These are phyloP conservation scores for Pao palembangensis DNA, from an alignment of 2,113 vertebrate genomes.

Conservation along the genomic window DNA sequence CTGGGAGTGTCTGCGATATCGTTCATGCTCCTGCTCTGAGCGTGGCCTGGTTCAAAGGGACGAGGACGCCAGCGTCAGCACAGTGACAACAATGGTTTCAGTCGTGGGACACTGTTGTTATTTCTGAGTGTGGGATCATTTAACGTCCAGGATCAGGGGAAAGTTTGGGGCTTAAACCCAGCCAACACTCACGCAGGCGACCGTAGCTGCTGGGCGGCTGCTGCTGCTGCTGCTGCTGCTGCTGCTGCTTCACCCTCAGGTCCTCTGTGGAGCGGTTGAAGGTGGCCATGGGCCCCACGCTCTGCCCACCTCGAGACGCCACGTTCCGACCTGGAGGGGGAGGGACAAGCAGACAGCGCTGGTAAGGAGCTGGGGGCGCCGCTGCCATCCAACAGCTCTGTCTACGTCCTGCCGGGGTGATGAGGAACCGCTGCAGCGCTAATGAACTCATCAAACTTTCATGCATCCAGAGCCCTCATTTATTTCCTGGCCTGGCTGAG, in stretches of 20 bases:
- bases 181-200: constrained; percentile 82
- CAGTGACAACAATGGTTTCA: too few species aligned
- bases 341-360: constrained; percentile 11
- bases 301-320: constrained; percentile 51
- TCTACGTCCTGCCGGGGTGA: constrained; percentile 14
- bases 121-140: not conserved
- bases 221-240: too few species aligned
- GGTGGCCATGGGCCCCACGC: constrained; percentile 39
- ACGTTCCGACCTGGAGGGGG: constrained; percentile 76
- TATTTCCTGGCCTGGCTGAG: constrained; percentile 11
- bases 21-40: constrained; percentile 95
- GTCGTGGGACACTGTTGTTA: too few species aligned
- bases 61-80: too few species aligned
- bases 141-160: too few species aligned
- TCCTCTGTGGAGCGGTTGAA: constrained; percentile 89
- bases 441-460: constrained; percentile 62
- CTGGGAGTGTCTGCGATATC: constrained; percentile 90
- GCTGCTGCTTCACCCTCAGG: constrained; percentile 82
- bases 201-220: constrained; percentile 83
- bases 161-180: not conserved
- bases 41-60: constrained; percentile 76
- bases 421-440: constrained; percentile 39
- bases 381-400: constrained; percentile 11
- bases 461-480: constrained; percentile 20
- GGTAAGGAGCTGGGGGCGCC: constrained; percentile 3